phyloP scores from a whole-genome alignment of 2,797 vertebrate genomes.

The Pipistrellus nathusii region DNA sequence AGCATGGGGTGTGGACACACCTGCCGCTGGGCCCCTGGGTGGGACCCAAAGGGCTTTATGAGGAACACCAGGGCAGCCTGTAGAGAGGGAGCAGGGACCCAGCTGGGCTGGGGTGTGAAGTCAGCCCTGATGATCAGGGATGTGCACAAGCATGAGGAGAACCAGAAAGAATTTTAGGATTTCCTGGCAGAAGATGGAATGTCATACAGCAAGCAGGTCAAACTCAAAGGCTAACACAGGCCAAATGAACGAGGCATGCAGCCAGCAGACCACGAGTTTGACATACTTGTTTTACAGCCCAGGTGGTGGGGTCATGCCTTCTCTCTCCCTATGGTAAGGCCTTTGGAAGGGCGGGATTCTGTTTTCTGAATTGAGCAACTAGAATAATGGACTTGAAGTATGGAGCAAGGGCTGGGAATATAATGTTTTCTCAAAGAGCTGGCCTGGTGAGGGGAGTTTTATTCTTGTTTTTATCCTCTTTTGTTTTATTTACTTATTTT shows the following conservation, averaged over 20 bases:
- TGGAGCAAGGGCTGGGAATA: background rate
- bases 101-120: background rate
- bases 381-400: background rate
- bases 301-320: background rate
- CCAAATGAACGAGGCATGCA: too few relatives aligned
- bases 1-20: background rate
- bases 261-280: too few relatives aligned
- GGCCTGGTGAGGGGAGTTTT: background rate
- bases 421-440: slow-evolving; percentile 14
- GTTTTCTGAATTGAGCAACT: background rate
- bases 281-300: background rate
- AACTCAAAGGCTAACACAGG: too few relatives aligned
- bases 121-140: background rate
- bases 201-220: background rate
- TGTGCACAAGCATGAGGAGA: background rate
- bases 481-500: slow-evolving; percentile 21
- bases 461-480: background rate
- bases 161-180: background rate
- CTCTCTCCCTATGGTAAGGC: background rate
- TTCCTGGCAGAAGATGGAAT: background rate
- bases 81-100: background rate
- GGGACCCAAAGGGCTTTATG: background rate
- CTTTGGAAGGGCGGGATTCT: background rate
- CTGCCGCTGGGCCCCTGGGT: background rate
- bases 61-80: background rate